Evolutionary conservation across 64 coral and sea anemone genomes (phyloP).

Genomic region (Stichodactyla mertensii): DNA sequence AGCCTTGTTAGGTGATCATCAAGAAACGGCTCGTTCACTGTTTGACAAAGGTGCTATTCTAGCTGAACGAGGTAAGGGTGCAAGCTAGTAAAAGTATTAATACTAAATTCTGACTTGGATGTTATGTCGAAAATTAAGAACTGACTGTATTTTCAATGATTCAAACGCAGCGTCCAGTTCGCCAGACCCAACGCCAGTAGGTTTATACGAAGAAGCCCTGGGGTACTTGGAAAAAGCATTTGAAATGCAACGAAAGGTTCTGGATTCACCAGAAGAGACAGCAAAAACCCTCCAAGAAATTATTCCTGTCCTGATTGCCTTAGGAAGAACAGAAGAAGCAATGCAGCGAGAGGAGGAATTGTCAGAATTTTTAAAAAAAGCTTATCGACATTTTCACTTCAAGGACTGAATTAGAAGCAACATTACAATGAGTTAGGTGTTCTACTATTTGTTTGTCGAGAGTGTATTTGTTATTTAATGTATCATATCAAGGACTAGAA

Average conservation of each 20-base stretch:
- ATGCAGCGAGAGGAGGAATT: background rate
- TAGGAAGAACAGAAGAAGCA: background rate
- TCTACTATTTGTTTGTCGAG: too few relatives aligned
- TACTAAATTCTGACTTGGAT: background rate
- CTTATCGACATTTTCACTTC: background rate
- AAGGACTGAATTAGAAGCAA: background rate
- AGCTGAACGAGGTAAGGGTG: too few relatives aligned
- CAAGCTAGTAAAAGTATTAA: background rate
- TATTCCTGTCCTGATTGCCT: background rate
- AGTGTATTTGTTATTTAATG: too few relatives aligned
- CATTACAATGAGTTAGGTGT: too few relatives aligned
- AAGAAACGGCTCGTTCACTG: too few relatives aligned
- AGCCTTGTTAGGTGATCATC: too few relatives aligned
- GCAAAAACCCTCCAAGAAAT: background rate
- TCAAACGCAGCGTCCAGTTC: background rate
- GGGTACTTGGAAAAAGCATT: background rate
- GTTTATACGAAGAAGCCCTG: background rate
- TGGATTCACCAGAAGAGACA: background rate
- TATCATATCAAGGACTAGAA: too few relatives aligned
- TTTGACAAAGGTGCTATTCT: too few relatives aligned
- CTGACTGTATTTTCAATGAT: background rate
- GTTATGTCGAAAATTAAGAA: background rate
- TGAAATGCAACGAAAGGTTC: background rate
- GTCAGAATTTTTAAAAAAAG: background rate
- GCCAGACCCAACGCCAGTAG: background rate